Evolutionary conservation across 2,888 invertebrate species (phyloP).

Genomic region (Deilephila elpenor): DNA sequence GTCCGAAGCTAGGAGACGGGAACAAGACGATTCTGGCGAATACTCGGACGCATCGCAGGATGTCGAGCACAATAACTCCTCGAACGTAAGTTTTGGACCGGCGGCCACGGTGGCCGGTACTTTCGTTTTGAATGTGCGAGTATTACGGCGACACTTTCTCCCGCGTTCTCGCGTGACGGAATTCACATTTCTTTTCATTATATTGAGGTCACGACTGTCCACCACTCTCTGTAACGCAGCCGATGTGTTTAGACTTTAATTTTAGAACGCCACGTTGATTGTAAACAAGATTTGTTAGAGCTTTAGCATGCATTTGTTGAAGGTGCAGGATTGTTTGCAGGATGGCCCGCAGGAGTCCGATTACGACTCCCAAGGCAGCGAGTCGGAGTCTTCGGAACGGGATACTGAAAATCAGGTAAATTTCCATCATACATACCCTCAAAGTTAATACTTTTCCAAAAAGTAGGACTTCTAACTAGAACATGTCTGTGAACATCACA

Average conservation of each 20-base stretch:
- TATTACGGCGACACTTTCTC: conserved; percentile 78
- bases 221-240: conserved; percentile 70
- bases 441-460: neutral
- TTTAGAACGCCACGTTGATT: conserved; percentile 62
- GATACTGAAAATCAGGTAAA: conserved; percentile 89
- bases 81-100: conserved; percentile 69
- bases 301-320: conserved; percentile 72
- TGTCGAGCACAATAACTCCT: conserved; percentile 74
- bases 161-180: conserved; percentile 76
- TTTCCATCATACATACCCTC: neutral
- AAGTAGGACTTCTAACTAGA: neutral
- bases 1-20: conserved; percentile 73
- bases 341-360: conserved; percentile 76
- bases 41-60: conserved; percentile 81
- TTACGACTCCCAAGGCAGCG: conserved; percentile 81
- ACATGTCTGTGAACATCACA: neutral
- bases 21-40: conserved; percentile 78
- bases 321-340: conserved; percentile 76
- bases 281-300: conserved; percentile 48
- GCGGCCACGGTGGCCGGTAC: conserved; percentile 51
- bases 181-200: conserved; percentile 79
- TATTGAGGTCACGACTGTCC: conserved; percentile 79
- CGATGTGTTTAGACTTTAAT: conserved; percentile 63
- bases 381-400: conserved; percentile 85
- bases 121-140: conserved; percentile 79